phyloP scores from a whole-genome alignment of 2,888 invertebrate genomes.

The Hofmannophila pseudospretella region DNA sequence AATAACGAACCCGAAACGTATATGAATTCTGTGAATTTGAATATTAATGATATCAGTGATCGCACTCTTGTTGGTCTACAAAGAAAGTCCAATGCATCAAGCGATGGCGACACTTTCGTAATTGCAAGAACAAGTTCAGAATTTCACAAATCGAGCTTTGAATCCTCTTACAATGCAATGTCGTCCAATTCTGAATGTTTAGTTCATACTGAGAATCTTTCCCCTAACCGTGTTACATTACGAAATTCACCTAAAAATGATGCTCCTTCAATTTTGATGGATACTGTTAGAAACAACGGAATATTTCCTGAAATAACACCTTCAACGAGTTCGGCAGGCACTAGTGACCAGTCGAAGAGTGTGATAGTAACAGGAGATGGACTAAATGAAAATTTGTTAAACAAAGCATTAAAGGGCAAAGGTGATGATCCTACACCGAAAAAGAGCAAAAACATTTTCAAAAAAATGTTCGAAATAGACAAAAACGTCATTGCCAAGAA shows the following conservation, averaged over 20 bases:
- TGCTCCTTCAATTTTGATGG: conserved; percentile 19
- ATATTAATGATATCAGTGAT: conserved; percentile 21
- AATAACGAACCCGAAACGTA: conserved; percentile 3
- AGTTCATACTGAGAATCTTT: conserved; percentile 11
- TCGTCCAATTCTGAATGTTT: conserved; percentile 20
- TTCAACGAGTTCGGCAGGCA: conserved; percentile 24
- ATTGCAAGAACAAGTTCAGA: conserved; percentile 34
- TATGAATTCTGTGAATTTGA: conserved; percentile 3
- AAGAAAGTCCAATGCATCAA: conserved; percentile 15
- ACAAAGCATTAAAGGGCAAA: neutral
- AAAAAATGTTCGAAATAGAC: conserved; percentile 27
- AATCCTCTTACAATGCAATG: conserved; percentile 23
- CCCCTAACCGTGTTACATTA: neutral
- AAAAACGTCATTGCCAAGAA: conserved; percentile 22
- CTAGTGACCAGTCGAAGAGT: conserved; percentile 15
- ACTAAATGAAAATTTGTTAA: neutral
- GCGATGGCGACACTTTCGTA: conserved; percentile 27
- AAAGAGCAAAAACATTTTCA: conserved; percentile 22
- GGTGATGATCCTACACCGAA: neutral
- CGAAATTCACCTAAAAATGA: conserved; percentile 6
- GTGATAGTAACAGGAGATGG: conserved; percentile 21
- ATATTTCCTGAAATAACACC: conserved; percentile 29
- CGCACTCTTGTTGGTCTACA: conserved; percentile 23
- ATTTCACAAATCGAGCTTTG: conserved; percentile 23
- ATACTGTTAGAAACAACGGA: conserved; percentile 34